Evolutionary conservation across 2,797 vertebrate genomes (phyloP).

Genomic region (Macrochelys suwanniensis): DNA sequence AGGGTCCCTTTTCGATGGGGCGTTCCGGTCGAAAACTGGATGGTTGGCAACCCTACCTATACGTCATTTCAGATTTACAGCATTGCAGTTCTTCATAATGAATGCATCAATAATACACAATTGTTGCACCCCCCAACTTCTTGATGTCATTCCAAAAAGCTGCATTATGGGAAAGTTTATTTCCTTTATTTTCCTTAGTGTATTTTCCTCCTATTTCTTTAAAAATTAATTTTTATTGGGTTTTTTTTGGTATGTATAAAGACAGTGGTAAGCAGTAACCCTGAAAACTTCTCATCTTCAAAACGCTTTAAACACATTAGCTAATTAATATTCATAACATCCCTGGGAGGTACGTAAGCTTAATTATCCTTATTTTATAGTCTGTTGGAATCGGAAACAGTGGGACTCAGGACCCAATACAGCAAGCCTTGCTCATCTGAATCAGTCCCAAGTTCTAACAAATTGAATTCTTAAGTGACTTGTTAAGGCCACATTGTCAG

Average conservation of each 20-base stretch:
- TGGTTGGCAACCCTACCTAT: no score
- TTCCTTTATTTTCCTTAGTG: background rate
- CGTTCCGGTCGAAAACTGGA: no score
- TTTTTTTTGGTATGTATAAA: background rate
- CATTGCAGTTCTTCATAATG: background rate
- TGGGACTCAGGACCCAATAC: background rate
- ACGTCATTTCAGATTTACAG: conserved; percentile 2
- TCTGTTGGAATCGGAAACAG: conserved; percentile 15
- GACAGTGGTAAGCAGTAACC: conserved; percentile 26
- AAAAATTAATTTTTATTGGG: background rate
- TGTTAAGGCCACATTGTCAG: background rate
- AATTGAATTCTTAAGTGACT: fast-evolving
- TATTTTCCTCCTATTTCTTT: background rate
- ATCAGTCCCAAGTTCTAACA: background rate
- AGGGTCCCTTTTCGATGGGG: no score
- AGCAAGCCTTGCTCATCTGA: background rate
- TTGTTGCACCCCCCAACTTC: background rate
- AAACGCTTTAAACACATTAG: conserved; percentile 41
- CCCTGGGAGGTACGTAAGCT: conserved; percentile 3
- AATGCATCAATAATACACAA: background rate
- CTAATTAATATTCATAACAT: conserved; percentile 53
- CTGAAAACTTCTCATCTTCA: background rate
- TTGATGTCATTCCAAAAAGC: conserved; percentile 39
- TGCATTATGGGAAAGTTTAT: background rate
- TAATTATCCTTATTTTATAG: conserved; percentile 56